A percentile compares a stretch with the other conserved stretches of the same genome.
Conservation (phyloP, 2,797 vertebrate species). For the Euthynnus affinis region DNA sequence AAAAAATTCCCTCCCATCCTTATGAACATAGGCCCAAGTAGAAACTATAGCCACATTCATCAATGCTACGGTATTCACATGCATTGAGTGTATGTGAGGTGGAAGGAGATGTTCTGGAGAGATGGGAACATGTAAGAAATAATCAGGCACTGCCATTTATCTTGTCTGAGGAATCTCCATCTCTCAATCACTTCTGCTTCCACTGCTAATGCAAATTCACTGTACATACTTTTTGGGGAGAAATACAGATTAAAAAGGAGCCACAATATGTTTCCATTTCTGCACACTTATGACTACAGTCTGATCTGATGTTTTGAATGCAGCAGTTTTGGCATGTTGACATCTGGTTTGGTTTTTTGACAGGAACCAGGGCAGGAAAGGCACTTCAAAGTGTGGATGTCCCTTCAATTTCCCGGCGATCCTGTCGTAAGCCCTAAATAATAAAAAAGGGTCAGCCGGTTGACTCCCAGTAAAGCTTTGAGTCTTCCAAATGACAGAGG, state of each 20-base stretch:
- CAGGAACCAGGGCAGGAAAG: conserved; percentile 74
- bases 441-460: conserved; percentile 54
- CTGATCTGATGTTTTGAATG: conserved; percentile 35
- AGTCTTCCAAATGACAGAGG: conserved; percentile 63
- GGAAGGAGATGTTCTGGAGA: conserved; percentile 44
- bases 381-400: conserved; percentile 82
- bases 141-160: conserved; percentile 32
- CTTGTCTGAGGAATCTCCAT: conserved; percentile 2
- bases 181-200: conserved; percentile 30
- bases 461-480: conserved; percentile 53
- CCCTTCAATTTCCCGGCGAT: conserved; percentile 70
- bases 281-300: conserved; percentile 37
- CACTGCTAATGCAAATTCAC: conserved; percentile 36
- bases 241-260: conserved; percentile 52
- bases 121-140: conserved; percentile 9
- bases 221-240: conserved; percentile 31
- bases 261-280: conserved; percentile 44
- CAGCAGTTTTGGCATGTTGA: conserved; percentile 42
- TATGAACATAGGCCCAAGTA: conserved; percentile 50
- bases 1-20: conserved; percentile 14
- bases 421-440: conserved; percentile 64
- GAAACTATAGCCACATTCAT: conserved; percentile 46
- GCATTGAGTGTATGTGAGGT: conserved; percentile 20
- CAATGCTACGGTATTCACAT: conserved; percentile 51
- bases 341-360: conserved; percentile 71